A percentile compares a stretch with the other conserved stretches of the same genome.
These are phyloP conservation scores for Pteromalus puparum DNA, from an alignment of 1,140 invertebrate genomes.

Conservation along the genomic window DNA sequence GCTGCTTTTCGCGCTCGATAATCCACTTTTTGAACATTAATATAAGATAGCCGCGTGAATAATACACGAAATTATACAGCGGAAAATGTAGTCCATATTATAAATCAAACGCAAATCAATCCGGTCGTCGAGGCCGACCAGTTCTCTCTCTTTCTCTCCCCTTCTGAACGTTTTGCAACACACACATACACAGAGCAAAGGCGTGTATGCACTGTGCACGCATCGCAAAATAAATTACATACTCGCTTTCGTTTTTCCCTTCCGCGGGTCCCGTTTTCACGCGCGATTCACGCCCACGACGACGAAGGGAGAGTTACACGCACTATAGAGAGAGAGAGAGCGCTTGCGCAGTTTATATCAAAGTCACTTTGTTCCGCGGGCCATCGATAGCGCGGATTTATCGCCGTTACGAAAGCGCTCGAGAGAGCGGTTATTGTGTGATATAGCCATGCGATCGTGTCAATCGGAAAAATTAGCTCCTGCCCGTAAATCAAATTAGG, in stretches of 20 bases:
- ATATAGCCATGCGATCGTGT: not conserved
- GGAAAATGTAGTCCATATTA: not conserved
- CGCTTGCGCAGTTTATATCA: not conserved
- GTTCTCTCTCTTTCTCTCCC: conserved; percentile 36
- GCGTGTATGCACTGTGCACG: not conserved
- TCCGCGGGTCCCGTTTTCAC: not conserved
- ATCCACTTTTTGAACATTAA: not conserved
- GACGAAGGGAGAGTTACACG: no score
- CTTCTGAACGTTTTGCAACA: conserved; percentile 38
- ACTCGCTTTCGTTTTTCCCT: not conserved
- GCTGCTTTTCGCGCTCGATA: not conserved
- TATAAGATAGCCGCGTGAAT: not conserved
- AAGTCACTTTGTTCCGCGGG: not conserved
- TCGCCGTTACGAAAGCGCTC: not conserved
- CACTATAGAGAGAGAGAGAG: no score
- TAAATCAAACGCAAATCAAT: not conserved
- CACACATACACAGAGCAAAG: not conserved
- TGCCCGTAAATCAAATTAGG: not conserved
- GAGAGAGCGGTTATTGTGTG: not conserved
- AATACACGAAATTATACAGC: not conserved
- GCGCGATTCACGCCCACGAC: not conserved
- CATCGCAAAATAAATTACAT: conserved; percentile 39
- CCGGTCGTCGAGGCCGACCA: conserved; percentile 44
- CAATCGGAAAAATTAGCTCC: not conserved
- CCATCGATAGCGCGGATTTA: not conserved